These are phyloP conservation scores for Bathynomus jamesi DNA, from an alignment of 1,140 invertebrate genomes.

Conservation along the genomic window DNA sequence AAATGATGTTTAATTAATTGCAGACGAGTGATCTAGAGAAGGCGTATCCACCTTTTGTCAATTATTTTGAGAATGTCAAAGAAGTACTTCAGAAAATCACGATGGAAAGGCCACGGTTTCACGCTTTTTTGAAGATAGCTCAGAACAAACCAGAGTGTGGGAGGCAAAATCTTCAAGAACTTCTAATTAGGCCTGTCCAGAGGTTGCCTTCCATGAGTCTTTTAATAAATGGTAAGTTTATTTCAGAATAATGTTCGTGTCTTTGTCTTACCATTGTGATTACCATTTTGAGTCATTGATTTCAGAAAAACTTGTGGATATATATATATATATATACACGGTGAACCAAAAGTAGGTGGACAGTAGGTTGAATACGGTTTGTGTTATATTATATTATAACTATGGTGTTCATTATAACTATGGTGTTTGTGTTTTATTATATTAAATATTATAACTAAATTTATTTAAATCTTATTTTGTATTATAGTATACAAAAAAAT, in stretches of 20 bases:
- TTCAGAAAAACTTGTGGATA: too few species aligned
- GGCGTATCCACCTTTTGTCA: conserved; percentile 94
- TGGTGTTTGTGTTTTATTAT: too few species aligned
- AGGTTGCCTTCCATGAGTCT: conserved; percentile 89
- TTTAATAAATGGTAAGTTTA: conserved; percentile 72
- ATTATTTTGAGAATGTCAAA: conserved; percentile 95
- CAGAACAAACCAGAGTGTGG: conserved; percentile 77
- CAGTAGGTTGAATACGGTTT: too few species aligned
- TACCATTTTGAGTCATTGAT: too few species aligned
- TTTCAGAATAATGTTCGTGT: neutral
- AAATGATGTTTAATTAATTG: too few species aligned
- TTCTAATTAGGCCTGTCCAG: conserved; percentile 94
- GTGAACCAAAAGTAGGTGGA: too few species aligned
- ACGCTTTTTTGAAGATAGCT: conserved; percentile 94
- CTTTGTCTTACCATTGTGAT: too few species aligned
- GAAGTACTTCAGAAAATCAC: conserved; percentile 84
- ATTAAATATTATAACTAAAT: too few species aligned
- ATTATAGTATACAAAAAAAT: too few species aligned
- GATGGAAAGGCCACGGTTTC: conserved; percentile 84
- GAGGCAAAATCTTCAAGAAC: conserved; percentile 83
- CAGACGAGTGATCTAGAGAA: conserved; percentile 30
- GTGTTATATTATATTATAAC: neutral
- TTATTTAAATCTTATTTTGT: too few species aligned
- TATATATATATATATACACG: too few species aligned
- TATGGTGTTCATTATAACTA: neutral